These are phyloP conservation scores for Paguma larvata DNA, from an alignment of 2,797 vertebrate species.

Conservation along the genomic window DNA sequence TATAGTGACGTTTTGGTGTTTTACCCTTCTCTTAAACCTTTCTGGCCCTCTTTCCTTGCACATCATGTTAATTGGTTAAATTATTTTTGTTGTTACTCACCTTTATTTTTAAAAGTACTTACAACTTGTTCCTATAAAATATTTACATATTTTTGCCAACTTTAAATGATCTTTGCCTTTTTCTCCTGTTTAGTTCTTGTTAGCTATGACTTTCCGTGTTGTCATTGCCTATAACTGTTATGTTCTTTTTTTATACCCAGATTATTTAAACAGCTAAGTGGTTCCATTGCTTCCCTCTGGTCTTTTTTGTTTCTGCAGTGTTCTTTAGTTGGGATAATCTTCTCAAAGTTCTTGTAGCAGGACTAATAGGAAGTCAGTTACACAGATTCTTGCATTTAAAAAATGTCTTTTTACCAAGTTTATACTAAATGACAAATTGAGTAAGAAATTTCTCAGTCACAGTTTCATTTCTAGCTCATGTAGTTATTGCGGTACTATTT, in stretches of 20 bases:
- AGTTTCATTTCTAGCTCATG: background rate
- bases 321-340: background rate
- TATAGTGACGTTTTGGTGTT: background rate
- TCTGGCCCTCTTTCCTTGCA: background rate
- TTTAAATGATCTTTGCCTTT: slow-evolving; percentile 18
- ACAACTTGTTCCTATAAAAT: background rate
- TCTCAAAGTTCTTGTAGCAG: background rate
- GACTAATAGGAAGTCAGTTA: background rate
- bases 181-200: background rate
- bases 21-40: background rate
- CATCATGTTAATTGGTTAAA: background rate
- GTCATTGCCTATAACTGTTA: background rate
- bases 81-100: background rate
- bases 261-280: slow-evolving; percentile 1
- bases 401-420: background rate
- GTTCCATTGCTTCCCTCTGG: background rate
- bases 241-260: background rate
- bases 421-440: background rate
- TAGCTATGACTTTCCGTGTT: slow-evolving; percentile 19
- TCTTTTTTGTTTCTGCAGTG: background rate
- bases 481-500: background rate
- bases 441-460: slow-evolving; percentile 11
- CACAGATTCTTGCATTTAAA: background rate
- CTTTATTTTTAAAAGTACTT: slow-evolving; percentile 35
- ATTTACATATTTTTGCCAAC: background rate